Conservation (phyloP, 2,113 vertebrate genomes). For the Ceyx margarethae region DNA sequence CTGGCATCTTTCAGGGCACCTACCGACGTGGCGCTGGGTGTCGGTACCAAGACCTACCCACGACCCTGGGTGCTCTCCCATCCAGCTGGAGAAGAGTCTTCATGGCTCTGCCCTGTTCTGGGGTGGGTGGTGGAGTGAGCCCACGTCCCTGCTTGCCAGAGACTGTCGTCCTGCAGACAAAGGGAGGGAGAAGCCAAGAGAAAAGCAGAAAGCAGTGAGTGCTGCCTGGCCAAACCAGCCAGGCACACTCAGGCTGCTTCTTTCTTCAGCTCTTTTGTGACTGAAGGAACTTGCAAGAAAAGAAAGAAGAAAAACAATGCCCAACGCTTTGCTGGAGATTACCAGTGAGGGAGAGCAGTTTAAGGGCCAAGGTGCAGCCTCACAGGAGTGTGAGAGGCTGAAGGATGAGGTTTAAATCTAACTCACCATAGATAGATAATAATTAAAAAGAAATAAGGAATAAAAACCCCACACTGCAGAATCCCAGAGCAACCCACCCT, state of each 20-base stretch:
- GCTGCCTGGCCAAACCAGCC: not conserved
- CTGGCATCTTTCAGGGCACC: not conserved
- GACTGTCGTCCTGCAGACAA: not conserved
- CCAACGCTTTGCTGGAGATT: not conserved
- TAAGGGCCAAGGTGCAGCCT: not conserved
- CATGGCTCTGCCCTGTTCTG: accelerated
- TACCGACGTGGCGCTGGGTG: too few species aligned
- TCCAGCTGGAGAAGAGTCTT: too few species aligned
- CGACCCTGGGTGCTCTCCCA: not conserved
- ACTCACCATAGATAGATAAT: not conserved
- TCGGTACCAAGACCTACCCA: too few species aligned
- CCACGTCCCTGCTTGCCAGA: not conserved
- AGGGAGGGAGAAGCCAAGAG: not conserved
- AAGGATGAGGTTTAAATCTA: not conserved
- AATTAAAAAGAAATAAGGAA: not conserved
- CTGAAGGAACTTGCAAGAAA: not conserved
- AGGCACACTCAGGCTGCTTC: not conserved
- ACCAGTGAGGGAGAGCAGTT: not conserved
- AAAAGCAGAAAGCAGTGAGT: not conserved
- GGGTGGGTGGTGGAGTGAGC: accelerated
- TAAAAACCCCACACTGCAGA: not conserved
- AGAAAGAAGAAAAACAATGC: not conserved
- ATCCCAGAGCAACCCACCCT: not conserved
- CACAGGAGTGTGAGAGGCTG: not conserved
- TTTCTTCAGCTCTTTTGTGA: not conserved